Evolutionary conservation across 2,113 vertebrate species (phyloP), one percentile per base, ranked within the genome.

Genomic region (Cochlearius cochlearius): DNA sequence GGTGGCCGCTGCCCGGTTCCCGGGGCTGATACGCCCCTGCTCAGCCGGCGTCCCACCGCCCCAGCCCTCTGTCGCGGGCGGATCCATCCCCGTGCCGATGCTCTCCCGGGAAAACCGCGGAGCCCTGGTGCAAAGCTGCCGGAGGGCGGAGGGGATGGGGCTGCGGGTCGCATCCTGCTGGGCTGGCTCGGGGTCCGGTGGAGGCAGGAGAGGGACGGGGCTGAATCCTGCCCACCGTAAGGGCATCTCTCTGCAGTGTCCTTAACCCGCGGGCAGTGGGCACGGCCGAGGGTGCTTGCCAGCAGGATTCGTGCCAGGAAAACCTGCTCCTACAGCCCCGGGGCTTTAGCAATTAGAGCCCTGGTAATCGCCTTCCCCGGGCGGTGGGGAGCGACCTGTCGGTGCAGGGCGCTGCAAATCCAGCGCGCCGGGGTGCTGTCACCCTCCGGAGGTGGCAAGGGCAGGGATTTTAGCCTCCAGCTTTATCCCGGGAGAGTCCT

Each of bases 341-440:
- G 8, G 82, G 86, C 76, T 93, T 95, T 88, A 95, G 73, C 73
- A 90, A 85, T 90, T 75, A 87, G 63, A 71, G 72, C 71, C 29
- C 63, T 3, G 50, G 6, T 96, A 80, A 93, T 95, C 88, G 1
- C 74, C 94, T 92, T 88, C 50, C 15, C 74, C 1, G 5, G 53
- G 73, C 22, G n/a, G 7, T 7, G 1, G 62, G 63, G 53, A 83
- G 80, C 69, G 59, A 85, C 66, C 1, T 25, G 88, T 56, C 86
- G 88, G 82, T 0, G 23, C 76, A 26, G 79, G 69, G 45, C 1
- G 18, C 69, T 27, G 74, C 66, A 72, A 55, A 95, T 53, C 91
- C 63, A 5, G 18, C 26, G 1, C 12, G 4, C 32, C 16, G 1
- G 10, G 52, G 25, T 38, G n/a, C 92, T 22, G 4, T 39, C 62